Base-by-base conservation (phyloP, 1,140 invertebrate species). In the Oncopeltus fasciatus region DNA sequence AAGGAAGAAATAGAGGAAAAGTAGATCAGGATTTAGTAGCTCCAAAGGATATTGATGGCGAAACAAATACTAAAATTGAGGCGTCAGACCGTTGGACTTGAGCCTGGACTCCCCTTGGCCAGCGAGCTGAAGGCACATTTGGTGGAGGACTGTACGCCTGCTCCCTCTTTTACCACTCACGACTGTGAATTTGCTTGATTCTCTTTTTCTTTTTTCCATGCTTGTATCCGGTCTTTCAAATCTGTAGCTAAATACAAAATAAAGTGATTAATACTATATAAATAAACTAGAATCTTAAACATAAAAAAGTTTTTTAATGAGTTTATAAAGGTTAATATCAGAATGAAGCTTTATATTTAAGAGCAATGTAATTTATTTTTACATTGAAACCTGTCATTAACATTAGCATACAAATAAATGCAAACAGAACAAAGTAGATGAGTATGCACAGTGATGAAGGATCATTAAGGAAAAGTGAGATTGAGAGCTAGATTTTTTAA, bases 201-300 rank as follows among this genome's bases (percentile, higher is more conserved):
- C 49, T 63, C 33, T 59, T 71, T 86, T 68, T 86, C 80, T 38
- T 80, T 80, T 72, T 88, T 88, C 88, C 88, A 91, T 59, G 80
- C 78, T 46, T 81, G 75, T 72, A 91, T 91, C 69, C 82, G 80
- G 71, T 87, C 79, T 74, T 88, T 88, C 51, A 91, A 74, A 67
- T 90, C 87, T 27, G 76, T 75, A 65, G 82, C 86, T 81, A 77
- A 64, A 74, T n/a, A 81, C 69, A 67, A 69, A 68, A 69, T 29
- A 14, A 60, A n/a, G n/a, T n/a, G n/a, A n/a, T n/a, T n/a, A n/a
- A n/a, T n/a, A n/a, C n/a, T n/a, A n/a, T n/a, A n/a, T n/a, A n/a
- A n/a, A n/a, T n/a, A n/a, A n/a, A n/a, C n/a, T 1, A n/a, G 5
- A 31, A 58, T 26, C 20, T 29, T 5, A 5, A 38, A 58, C 3